Base-by-base conservation (phyloP, 1,140 invertebrate species). In the Delia radicum region DNA sequence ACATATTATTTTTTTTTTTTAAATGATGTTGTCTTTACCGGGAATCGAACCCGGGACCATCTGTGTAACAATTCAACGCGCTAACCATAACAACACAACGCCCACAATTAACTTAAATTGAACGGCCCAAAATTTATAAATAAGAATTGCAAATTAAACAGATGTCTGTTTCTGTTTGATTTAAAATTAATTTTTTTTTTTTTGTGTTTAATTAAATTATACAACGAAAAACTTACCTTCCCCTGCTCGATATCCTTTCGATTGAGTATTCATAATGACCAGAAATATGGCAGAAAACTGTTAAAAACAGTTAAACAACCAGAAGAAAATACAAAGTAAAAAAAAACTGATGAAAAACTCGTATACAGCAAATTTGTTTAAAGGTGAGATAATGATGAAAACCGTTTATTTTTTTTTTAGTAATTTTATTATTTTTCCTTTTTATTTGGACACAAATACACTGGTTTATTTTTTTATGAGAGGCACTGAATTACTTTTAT, bases 181-280 rank as follows among this genome's bases (percentile, higher is more conserved):
- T n/a, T n/a, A n/a, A n/a, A n/a, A n/a, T n/a, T n/a, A n/a, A n/a
- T n/a, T n/a, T n/a, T n/a, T n/a, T n/a, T n/a, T n/a, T n/a, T n/a
- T n/a, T n/a, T n/a, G n/a, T n/a, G n/a, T n/a, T n/a, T n/a, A n/a
- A n/a, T n/a, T n/a, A n/a, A n/a, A n/a, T 33, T 33, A 33, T 5
- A 10, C 31, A 33, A 33, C 10, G 3, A n/a, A 63, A 26, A 46
- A 75, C 31, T 75, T 77, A 77, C 76, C 76, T 75, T 77, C 76
- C 31, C 83, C 83, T n/a, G 80, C 80, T 76, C 83, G 83, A 79
- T 85, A 85, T 78, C 79, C 82, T 79, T 85, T 85, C 72, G 83
- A 85, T 80, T 85, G 83, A 65, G 83, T 81, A 78, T 85, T 85
- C 83, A 85, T 85, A 46, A 76, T 85, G 78, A 80, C 80, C 80